These are phyloP conservation scores for Crenuchus spilurus DNA, from an alignment of 2,797 vertebrate genomes.

Conservation along the genomic window DNA sequence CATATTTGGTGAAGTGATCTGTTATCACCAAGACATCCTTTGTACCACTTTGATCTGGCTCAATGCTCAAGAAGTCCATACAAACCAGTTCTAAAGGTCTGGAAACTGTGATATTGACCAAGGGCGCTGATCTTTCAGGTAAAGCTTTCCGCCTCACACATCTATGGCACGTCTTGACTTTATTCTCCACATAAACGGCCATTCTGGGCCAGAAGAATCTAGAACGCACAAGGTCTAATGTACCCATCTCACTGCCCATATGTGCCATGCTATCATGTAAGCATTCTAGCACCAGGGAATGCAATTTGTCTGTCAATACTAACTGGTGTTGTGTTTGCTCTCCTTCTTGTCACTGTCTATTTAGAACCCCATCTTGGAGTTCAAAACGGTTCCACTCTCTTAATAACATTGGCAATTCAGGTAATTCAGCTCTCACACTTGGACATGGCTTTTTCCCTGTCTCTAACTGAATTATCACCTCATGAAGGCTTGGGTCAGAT, in stretches of 20 bases:
- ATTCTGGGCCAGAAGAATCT: background rate
- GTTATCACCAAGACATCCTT: background rate
- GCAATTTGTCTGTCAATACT: constrained; percentile 19
- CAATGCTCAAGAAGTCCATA: background rate
- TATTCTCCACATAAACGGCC: background rate
- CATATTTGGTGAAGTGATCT: constrained; percentile 1
- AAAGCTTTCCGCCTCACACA: background rate
- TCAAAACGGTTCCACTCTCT: constrained; percentile 28
- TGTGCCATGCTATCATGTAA: background rate
- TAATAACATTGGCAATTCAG: constrained; percentile 17
- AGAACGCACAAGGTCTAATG: background rate
- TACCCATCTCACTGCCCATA: background rate
- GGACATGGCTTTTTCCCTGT: background rate
- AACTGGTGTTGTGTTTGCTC: constrained; percentile 15
- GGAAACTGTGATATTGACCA: background rate
- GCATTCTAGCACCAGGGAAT: background rate
- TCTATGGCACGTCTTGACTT: background rate
- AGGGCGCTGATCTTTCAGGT: background rate
- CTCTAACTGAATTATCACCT: constrained; percentile 2
- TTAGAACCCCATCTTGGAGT: constrained; percentile 4
- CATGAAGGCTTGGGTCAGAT: constrained; percentile 19
- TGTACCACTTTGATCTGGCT: background rate
- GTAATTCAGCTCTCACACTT: background rate
- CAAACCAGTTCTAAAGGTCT: background rate
- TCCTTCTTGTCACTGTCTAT: background rate